Percentiles rank a stretch among this genome's conserved stretches.
phyloP scores from a whole-genome alignment of 2,888 invertebrate genomes.

The Drosophila falleni region DNA sequence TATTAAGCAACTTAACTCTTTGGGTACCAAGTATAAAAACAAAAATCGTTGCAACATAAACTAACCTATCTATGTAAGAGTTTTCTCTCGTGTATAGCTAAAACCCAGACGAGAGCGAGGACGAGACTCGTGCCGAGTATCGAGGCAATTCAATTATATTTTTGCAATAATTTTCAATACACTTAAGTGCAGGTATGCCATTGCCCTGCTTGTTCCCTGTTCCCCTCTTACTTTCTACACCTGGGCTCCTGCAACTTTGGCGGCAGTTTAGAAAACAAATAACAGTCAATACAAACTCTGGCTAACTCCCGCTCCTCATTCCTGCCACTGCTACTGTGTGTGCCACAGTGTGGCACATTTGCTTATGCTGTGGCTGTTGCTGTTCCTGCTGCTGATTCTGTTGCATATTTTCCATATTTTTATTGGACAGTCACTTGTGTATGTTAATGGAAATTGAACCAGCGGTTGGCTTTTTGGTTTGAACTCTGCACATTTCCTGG shows the following conservation, averaged over 20 bases:
- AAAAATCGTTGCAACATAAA: slow-evolving; percentile 47
- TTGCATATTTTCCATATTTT: slow-evolving; percentile 76
- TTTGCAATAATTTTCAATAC: slow-evolving; percentile 83
- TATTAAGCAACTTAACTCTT: not conserved
- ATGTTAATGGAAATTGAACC: slow-evolving; percentile 78
- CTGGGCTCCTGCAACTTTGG: slow-evolving; percentile 60
- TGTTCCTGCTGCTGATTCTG: slow-evolving; percentile 31
- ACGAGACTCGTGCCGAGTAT: slow-evolving; percentile 33
- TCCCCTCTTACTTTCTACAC: slow-evolving; percentile 3
- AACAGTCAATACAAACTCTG: slow-evolving; percentile 66
- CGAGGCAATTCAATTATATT: slow-evolving; percentile 81
- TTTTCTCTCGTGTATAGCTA: slow-evolving; percentile 39
- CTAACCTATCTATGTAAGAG: slow-evolving; percentile 35
- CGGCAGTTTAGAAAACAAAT: slow-evolving; percentile 81
- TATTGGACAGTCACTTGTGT: slow-evolving; percentile 66
- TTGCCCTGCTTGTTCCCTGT: not conserved
- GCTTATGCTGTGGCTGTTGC: slow-evolving; percentile 35
- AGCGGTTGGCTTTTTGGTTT: slow-evolving; percentile 40
- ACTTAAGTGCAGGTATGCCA: slow-evolving; percentile 78
- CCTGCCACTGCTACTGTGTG: slow-evolving; percentile 16
- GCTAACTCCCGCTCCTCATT: slow-evolving; percentile 11
- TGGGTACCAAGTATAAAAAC: not conserved
- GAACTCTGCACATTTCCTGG: slow-evolving; percentile 31
- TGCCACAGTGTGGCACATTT: slow-evolving; percentile 34
- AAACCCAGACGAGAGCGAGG: slow-evolving; percentile 15